Base-by-base conservation (phyloP, 2,113 vertebrate species). In the Pomatostomus ruficeps region DNA sequence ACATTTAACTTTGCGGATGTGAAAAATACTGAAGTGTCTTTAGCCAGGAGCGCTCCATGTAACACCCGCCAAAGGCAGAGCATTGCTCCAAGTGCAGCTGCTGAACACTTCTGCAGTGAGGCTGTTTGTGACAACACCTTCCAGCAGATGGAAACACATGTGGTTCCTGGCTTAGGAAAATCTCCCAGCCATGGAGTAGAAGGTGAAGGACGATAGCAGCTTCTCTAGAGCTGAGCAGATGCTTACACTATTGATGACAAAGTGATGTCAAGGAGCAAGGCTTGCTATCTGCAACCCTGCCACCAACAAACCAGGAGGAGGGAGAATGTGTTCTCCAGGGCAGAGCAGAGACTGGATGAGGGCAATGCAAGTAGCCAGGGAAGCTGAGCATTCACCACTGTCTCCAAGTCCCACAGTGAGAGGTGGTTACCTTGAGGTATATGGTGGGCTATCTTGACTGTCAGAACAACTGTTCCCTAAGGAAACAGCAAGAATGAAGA, bases 141-240 rank as follows among this genome's bases (percentile, higher is more conserved):
- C 78, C 82, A 88, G 71, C 62, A 79, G 36, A 78, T 22, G 40
- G 61, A 58, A 94, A 75, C 23, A 33, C 31, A 14, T 0, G 19
- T 25, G 91, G 16, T 8, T 6, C 3, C 49, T 1, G 6, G 45
- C 36, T 72, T 3, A 73, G 63, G 42, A 73, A 81, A 48, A 76
- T 14, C 67, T 72, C 52, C 49, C 1, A 0, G 12, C 9, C 2
- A 0, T 2, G 14, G 6, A 36, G 72, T 1, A 61, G 20, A 12
- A 57, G 52, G 24, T 15, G 17, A 79, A 80, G 45, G 79, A 88
- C 72, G 80, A 16, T 40, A 65, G 61, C 0, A 0, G 74, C 51
- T 81, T n/a, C 38, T 59, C 33, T 7, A 15, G 63, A 77, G 63
- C 38, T 29, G n/a, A 83, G 54, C 85, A 54, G 49, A 23, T 40